Base-by-base conservation (phyloP, 2,113 vertebrate species). In the Chloropsis cyanopogon region DNA sequence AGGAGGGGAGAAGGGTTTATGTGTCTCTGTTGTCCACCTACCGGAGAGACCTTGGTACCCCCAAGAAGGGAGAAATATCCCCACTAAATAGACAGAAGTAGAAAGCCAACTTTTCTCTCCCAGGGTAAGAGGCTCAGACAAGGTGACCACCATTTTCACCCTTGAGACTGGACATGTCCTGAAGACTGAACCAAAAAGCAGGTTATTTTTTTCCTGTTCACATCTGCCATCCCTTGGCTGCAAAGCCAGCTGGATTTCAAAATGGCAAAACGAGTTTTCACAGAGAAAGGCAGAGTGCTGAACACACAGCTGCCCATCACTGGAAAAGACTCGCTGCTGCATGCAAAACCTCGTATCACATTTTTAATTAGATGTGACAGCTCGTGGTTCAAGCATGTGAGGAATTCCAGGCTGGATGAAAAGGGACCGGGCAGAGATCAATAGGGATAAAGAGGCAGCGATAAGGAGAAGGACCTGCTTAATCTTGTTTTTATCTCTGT, bases 401-500 rank as follows among this genome's bases (percentile, higher is more conserved):
- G 70, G 94, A 97, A 97, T 97, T 95, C 70, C 82, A 86, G 63
- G 33, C 77, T 89, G 87, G 80, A 96, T 96, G 90, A 96, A 96
- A 97, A 95, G 77, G 16, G 70, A 90, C 89, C 0, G 0, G 59
- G 92, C 76, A 90, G 88, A 96, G 88, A 97, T 97, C 96, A 97
- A 95, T 94, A 82, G 88, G 95, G 92, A 96, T 94, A 96, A 95
- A 97, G 92, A 77, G 63, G 68, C 90, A 85, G 76, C 0, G 88
- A 97, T 97, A 97, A 97, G 95, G 90, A 97, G 86, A 95, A 94
- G 94, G 93, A 94, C 90, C 60, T 84, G 86, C 92, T 93, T 93
- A 95, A 97, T 96, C 96, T 96, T 96, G 96, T 92, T 93, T 95
- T 97, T 93, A 95, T 95, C 95, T 97, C 90, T 96, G 95, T 97